Percentiles rank a stretch among this genome's conserved stretches.
phyloP scores from a whole-genome alignment of 2,888 invertebrate genomes.

The Listrodromus nycthemerus region DNA sequence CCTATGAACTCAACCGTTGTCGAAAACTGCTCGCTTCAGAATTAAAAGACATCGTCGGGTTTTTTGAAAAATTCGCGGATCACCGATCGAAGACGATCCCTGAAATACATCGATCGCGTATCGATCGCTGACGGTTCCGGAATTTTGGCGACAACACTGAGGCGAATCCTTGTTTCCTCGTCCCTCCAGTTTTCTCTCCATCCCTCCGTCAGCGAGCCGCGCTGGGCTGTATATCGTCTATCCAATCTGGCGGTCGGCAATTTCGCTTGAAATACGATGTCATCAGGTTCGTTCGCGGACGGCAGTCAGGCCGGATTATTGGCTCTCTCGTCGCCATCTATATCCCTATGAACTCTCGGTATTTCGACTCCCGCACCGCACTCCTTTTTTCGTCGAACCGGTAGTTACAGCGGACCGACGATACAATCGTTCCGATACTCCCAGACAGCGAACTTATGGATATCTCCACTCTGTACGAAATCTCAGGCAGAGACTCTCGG shows the following conservation, averaged over 20 bases:
- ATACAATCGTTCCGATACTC: slow-evolving; percentile 16
- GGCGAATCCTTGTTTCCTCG: slow-evolving; percentile 18
- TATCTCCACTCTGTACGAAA: not conserved
- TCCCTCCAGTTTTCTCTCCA: slow-evolving; percentile 32
- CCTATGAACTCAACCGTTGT: not conserved
- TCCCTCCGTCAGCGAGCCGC: slow-evolving; percentile 25
- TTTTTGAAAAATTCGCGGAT: not conserved
- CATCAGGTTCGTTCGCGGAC: slow-evolving; percentile 81
- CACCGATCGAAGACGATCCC: slow-evolving; percentile 12
- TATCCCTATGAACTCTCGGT: slow-evolving; percentile 47
- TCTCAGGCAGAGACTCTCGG: no score
- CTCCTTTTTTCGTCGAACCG: not conserved
- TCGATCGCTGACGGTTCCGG: slow-evolving; percentile 35
- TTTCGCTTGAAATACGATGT: slow-evolving; percentile 84
- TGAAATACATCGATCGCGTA: slow-evolving; percentile 43
- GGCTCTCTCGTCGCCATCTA: slow-evolving; percentile 54
- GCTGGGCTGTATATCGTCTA: slow-evolving; percentile 83
- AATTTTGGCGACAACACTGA: slow-evolving; percentile 17
- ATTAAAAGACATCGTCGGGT: not conserved
- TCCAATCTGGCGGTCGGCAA: slow-evolving; percentile 84
- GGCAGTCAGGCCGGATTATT: slow-evolving; percentile 65
- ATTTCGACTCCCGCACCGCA: slow-evolving; percentile 24
- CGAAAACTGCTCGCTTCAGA: no score
- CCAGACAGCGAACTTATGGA: not conserved
- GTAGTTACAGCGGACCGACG: slow-evolving; percentile 37